Percentiles rank a stretch among this genome's conserved stretches.
These are phyloP conservation scores for Drosophila nr. perissopoda DNA, from an alignment of 2,888 invertebrate species.

Conservation along the genomic window DNA sequence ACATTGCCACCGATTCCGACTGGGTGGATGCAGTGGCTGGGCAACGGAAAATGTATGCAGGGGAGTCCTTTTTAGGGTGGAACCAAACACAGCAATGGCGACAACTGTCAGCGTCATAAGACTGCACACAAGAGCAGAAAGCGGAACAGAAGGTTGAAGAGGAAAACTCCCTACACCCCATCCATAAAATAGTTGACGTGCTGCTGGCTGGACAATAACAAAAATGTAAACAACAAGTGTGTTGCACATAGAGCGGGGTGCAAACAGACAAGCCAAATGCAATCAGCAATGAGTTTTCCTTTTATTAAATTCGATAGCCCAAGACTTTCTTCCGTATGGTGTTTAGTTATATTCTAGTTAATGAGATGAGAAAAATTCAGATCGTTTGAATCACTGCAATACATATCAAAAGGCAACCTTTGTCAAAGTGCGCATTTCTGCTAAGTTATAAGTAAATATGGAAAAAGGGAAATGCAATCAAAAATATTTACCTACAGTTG, in stretches of 20 bases:
- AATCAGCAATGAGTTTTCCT: conserved; percentile 57
- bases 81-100: conserved; percentile 54
- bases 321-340: not conserved
- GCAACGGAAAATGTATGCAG: not conserved
- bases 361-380: conserved; percentile 7
- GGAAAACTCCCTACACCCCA: not conserved
- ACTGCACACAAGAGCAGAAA: conserved; percentile 43
- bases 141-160: conserved; percentile 1
- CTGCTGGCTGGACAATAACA: conserved; percentile 38
- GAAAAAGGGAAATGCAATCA: conserved; percentile 20
- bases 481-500: conserved; percentile 53
- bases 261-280: conserved; percentile 53
- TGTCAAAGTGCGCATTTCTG: conserved; percentile 13
- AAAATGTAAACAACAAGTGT: conserved; percentile 68
- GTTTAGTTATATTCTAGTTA: not conserved
- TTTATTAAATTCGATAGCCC: conserved; percentile 23
- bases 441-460: conserved; percentile 24
- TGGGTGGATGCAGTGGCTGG: conserved; percentile 27
- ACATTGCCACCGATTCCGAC: conserved; percentile 23
- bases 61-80: conserved; percentile 24
- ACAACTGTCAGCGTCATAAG: conserved; percentile 74
- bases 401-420: not conserved
- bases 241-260: conserved; percentile 37
- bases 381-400: conserved; percentile 21
- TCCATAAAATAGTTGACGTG: conserved; percentile 22